These are phyloP conservation scores for Malacosoma neustria DNA, from an alignment of 2,888 invertebrate genomes.

Conservation along the genomic window DNA sequence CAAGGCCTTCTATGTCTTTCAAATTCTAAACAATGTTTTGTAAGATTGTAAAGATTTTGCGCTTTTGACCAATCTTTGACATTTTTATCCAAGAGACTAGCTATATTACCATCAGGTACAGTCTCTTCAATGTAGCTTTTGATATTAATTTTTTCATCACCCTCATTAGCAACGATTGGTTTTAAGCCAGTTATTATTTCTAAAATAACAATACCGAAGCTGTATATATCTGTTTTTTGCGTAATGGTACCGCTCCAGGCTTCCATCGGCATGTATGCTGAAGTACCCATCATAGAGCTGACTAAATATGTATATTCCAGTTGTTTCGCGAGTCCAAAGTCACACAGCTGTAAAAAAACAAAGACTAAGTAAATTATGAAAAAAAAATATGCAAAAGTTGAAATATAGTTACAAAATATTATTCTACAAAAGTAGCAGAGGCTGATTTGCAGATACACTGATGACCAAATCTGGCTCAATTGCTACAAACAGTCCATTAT, in stretches of 20 bases:
- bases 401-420: no score
- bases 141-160: slow-evolving; percentile 60
- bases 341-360: slow-evolving; percentile 77
- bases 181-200: slow-evolving; percentile 82
- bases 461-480: no score
- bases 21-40: slow-evolving; percentile 70
- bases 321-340: slow-evolving; percentile 83
- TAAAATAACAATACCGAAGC: slow-evolving; percentile 84
- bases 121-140: slow-evolving; percentile 69
- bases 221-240: slow-evolving; percentile 84
- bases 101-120: slow-evolving; percentile 52
- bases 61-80: slow-evolving; percentile 72
- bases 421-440: no score
- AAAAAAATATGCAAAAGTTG: no score
- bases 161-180: slow-evolving; percentile 70
- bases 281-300: slow-evolving; percentile 77
- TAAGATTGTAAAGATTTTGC: slow-evolving; percentile 66
- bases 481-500: no score
- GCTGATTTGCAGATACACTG: no score
- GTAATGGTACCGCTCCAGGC: slow-evolving; percentile 80
- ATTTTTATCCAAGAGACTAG: slow-evolving; percentile 68
- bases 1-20: slow-evolving; percentile 72
- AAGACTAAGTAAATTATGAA: no score
- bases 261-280: slow-evolving; percentile 87
- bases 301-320: slow-evolving; percentile 63